phyloP scores from a whole-genome alignment of 1,140 invertebrate species.

The Chlorops oryzae region DNA sequence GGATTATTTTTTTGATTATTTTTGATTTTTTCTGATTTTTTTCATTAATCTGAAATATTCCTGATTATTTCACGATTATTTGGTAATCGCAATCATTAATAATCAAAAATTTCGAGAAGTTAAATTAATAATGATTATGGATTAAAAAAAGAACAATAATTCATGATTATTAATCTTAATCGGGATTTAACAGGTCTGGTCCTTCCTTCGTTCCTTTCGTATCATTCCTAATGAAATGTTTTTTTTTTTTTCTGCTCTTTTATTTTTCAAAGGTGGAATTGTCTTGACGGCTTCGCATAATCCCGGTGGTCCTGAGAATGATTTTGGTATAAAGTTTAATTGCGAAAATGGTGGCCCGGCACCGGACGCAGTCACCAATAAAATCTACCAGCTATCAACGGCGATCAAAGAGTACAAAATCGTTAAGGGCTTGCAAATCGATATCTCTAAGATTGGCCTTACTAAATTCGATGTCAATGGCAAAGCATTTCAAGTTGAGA shows the following conservation, averaged over 20 bases:
- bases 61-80: no score
- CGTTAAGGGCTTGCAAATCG: slow-evolving; percentile 67
- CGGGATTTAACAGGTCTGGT: no score
- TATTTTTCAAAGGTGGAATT: slow-evolving; percentile 70
- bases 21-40: no score
- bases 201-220: neutral
- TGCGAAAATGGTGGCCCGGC: slow-evolving; percentile 94
- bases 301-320: slow-evolving; percentile 92
- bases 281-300: slow-evolving; percentile 98
- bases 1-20: no score
- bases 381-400: slow-evolving; percentile 79
- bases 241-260: no score
- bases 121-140: no score
- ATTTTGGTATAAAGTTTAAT: slow-evolving; percentile 99
- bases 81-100: no score
- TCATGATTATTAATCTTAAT: no score
- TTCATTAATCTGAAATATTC: no score
- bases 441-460: slow-evolving; percentile 66
- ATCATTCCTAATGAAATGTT: no score
- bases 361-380: slow-evolving; percentile 82
- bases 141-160: no score
- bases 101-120: no score
- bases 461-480: slow-evolving; percentile 61
- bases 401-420: slow-evolving; percentile 75
- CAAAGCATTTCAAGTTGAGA: slow-evolving; percentile 72